A percentile compares a stretch with the other conserved stretches of the same genome.
These are phyloP conservation scores for Chunga burmeisteri DNA, from an alignment of 2,113 vertebrate species.

Conservation along the genomic window DNA sequence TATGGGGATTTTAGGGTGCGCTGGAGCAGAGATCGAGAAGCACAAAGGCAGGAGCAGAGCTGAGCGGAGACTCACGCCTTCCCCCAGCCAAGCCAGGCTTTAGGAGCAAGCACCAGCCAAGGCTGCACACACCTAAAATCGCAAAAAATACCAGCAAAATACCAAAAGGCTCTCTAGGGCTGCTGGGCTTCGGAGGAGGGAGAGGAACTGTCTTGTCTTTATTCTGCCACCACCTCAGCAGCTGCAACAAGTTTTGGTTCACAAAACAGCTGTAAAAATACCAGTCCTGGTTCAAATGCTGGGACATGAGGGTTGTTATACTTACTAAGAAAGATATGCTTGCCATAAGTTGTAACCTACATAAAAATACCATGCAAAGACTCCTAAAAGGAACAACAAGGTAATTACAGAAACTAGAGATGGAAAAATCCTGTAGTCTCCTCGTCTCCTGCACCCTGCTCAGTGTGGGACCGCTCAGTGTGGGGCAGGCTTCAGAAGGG, in stretches of 20 bases:
- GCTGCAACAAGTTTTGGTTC: slow-evolving; percentile 39
- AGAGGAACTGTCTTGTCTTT: slow-evolving; percentile 34
- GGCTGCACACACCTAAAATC: not conserved
- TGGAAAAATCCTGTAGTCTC: not conserved
- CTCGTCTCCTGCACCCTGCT: not conserved
- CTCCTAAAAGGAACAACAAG: not conserved
- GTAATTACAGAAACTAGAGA: slow-evolving; percentile 3
- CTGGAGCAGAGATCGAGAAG: not conserved
- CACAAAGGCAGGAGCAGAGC: not conserved
- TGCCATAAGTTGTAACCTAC: not conserved
- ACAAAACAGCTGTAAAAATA: slow-evolving; percentile 55
- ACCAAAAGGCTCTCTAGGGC: not conserved
- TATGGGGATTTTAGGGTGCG: fast-evolving
- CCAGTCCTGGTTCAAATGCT: slow-evolving; percentile 3
- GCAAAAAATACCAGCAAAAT: not conserved
- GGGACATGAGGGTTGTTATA: not conserved
- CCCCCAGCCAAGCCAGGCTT: not conserved
- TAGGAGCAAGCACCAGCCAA: not conserved
- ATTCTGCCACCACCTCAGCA: slow-evolving; percentile 39
- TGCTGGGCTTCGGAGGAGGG: not conserved
- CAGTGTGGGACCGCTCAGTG: not conserved
- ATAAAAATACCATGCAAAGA: slow-evolving; percentile 1
- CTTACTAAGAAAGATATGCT: not conserved
- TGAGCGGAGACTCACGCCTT: not conserved
- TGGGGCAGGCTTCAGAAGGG: not conserved